phyloP scores from a whole-genome alignment of 2,888 invertebrate species.

The Beris morrisii region DNA sequence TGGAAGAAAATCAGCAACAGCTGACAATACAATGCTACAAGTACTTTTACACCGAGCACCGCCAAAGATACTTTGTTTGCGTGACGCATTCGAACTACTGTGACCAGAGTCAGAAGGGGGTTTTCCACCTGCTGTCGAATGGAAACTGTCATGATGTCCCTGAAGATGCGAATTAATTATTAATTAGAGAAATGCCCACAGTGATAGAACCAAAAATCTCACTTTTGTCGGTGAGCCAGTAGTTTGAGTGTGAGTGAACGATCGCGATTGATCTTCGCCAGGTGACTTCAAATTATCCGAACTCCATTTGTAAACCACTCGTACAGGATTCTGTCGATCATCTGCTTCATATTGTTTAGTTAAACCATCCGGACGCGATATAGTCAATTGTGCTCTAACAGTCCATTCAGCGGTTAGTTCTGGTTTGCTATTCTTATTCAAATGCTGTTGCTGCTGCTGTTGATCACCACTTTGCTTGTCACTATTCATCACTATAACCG shows the following conservation, averaged over 20 bases:
- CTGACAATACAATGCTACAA: conserved; percentile 67
- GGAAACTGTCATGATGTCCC: conserved; percentile 47
- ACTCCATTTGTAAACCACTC: conserved; percentile 58
- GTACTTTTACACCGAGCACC: conserved; percentile 64
- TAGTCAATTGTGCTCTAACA: conserved; percentile 69
- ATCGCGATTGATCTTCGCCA: conserved; percentile 45
- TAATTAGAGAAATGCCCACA: not conserved
- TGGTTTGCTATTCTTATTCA: conserved; percentile 8
- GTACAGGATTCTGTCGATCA: conserved; percentile 52
- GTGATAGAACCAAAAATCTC: conserved; percentile 44
- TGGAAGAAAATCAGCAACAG: conserved; percentile 55
- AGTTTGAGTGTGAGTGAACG: conserved; percentile 38
- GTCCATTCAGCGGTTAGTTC: conserved; percentile 65
- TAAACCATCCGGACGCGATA: conserved; percentile 59
- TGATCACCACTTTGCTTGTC: conserved; percentile 29
- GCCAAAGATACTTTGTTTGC: conserved; percentile 43
- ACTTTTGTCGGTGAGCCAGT: conserved; percentile 41
- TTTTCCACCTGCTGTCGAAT: conserved; percentile 47
- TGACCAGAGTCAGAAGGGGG: conserved; percentile 59
- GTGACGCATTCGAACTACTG: conserved; percentile 56
- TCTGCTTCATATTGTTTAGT: conserved; percentile 44
- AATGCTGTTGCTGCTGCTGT: conserved; percentile 16
- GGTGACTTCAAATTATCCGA: conserved; percentile 56
- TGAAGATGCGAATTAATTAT: conserved; percentile 10
- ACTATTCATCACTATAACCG: conserved; percentile 35